Evolutionary conservation across 2,797 vertebrate genomes (phyloP).

Genomic region (Denticeps clupeoides): DNA sequence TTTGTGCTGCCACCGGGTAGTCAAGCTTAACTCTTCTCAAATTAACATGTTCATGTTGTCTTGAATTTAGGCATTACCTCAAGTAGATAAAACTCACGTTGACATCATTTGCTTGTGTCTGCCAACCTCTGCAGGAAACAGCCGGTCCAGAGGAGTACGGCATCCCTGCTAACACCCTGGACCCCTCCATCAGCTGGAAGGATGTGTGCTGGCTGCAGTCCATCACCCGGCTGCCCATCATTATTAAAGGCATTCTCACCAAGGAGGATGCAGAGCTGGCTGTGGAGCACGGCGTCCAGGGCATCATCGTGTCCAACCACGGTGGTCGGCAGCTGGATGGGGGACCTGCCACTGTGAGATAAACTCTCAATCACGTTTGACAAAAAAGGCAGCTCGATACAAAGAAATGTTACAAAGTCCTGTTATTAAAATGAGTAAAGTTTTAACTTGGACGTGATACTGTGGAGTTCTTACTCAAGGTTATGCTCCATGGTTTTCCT

Average conservation of each 20-base stretch:
- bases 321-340: constrained; percentile 89
- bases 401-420: no score
- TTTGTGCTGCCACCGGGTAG: no score
- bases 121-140: constrained; percentile 42
- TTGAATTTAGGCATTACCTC: no score
- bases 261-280: constrained; percentile 91
- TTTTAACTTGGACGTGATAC: no score
- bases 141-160: constrained; percentile 50
- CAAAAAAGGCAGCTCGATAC: no score
- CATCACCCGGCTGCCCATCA: constrained; percentile 75
- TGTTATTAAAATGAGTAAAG: no score
- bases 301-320: constrained; percentile 91
- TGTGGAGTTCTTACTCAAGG: no score
- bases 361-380: no score
- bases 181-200: constrained; percentile 80
- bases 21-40: no score
- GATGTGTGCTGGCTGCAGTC: constrained; percentile 78
- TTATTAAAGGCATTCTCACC: constrained; percentile 92
- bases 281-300: constrained; percentile 74
- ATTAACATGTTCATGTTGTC: no score
- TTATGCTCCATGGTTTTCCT: no score
- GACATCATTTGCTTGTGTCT: neutral
- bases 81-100: neutral
- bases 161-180: constrained; percentile 63
- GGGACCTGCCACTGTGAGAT: constrained; percentile 71